Conservation (phyloP, 2,113 vertebrate genomes). For the Alectura lathami region DNA sequence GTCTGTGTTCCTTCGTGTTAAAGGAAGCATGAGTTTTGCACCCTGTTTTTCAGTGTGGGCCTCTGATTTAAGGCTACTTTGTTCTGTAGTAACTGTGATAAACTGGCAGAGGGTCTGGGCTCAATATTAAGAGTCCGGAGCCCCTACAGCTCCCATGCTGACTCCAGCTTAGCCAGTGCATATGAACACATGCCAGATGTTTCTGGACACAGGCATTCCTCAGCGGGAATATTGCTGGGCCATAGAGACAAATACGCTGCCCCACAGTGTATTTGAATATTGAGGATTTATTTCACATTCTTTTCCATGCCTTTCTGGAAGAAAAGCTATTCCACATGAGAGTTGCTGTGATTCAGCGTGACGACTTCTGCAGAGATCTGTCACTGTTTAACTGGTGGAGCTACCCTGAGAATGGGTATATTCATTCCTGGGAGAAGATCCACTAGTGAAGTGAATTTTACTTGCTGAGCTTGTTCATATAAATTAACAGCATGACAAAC, state of each 20-base stretch:
- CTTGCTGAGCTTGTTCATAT: slow-evolving; percentile 51
- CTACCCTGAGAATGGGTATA: neutral
- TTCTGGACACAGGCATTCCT: slow-evolving; percentile 45
- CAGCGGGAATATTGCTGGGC: neutral
- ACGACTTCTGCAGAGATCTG: slow-evolving; percentile 21
- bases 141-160: neutral
- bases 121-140: neutral
- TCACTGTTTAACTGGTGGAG: neutral
- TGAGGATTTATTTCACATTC: slow-evolving; percentile 40
- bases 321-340: neutral
- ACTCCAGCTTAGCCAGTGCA: neutral
- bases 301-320: neutral
- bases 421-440: slow-evolving; percentile 38
- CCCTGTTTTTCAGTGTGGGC: neutral
- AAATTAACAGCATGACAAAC: slow-evolving; percentile 54
- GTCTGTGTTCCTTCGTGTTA: accelerated
- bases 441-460: slow-evolving; percentile 15
- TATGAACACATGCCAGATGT: neutral
- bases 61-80: neutral
- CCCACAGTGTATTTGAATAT: neutral
- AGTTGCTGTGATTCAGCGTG: slow-evolving; percentile 16
- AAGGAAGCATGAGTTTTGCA: neutral
- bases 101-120: slow-evolving; percentile 15
- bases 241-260: slow-evolving; percentile 6
- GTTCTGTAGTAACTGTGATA: slow-evolving; percentile 13